Evolutionary conservation across 2,113 vertebrate genomes (phyloP).

Genomic region (Beaufortia kweichowensis): DNA sequence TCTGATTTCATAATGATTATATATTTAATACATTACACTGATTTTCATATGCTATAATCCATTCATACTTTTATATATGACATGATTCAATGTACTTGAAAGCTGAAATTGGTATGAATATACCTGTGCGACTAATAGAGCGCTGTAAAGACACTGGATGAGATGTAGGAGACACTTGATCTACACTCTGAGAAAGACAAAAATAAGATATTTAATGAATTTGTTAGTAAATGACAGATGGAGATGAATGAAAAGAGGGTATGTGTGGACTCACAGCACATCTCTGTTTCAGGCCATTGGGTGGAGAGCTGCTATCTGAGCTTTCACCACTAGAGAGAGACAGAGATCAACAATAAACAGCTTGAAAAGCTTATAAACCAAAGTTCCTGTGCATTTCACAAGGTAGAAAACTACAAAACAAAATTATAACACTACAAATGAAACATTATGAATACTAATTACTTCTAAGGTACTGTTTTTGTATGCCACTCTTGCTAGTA

Average conservation of each 20-base stretch:
- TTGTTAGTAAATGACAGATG: background rate
- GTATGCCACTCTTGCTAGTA: background rate
- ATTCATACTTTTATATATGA: too few species aligned
- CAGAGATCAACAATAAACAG: constrained; percentile 45
- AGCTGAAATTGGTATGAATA: background rate
- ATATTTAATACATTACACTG: too few species aligned
- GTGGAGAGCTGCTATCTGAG: constrained; percentile 61
- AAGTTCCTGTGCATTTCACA: background rate
- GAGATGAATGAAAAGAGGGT: background rate
- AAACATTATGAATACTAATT: background rate
- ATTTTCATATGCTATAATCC: too few species aligned
- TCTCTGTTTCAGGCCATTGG: constrained; percentile 59
- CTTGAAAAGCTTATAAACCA: background rate
- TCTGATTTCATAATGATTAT: too few species aligned
- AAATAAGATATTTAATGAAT: background rate
- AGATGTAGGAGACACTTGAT: constrained; percentile 59
- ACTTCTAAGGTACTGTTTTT: background rate
- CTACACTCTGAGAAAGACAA: constrained; percentile 65
- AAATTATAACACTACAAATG: background rate
- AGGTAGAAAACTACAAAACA: background rate
- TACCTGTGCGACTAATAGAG: constrained; percentile 64
- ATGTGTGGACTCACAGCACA: constrained; percentile 67
- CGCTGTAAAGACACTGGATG: constrained; percentile 51
- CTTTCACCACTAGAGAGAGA: constrained; percentile 72
- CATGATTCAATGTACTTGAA: too few species aligned